Percentiles rank a stretch among this genome's conserved stretches.
Conservation (phyloP, 1,140 invertebrate species). For the Cotesia typhae region DNA sequence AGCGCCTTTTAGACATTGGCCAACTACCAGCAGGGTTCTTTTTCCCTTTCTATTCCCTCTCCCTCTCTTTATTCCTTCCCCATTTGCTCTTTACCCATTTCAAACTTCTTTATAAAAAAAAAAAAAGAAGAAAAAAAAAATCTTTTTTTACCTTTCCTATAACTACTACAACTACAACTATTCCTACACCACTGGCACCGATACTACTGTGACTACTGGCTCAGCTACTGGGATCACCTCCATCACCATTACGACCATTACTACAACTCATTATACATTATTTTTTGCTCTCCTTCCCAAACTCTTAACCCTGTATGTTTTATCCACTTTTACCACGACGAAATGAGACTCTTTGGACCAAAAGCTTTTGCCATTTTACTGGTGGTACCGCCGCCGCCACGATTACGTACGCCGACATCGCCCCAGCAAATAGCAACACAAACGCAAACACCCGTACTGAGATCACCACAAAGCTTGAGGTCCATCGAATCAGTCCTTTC, state of each 20-base stretch:
- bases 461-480: conserved; percentile 2
- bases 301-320: conserved; percentile 35
- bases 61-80: conserved; percentile 35
- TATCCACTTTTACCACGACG: conserved; percentile 21
- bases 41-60: conserved; percentile 32
- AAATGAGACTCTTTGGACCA: conserved; percentile 56
- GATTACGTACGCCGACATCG: conserved; percentile 29
- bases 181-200: neutral
- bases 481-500: conserved; percentile 2
- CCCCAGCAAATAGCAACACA: neutral
- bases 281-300: neutral
- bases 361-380: conserved; percentile 48
- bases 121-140: neutral
- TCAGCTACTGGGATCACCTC: neutral
- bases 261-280: neutral
- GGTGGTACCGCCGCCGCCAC: conserved; percentile 46
- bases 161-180: conserved; percentile 1
- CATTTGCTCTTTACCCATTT: conserved; percentile 31
- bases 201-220: neutral
- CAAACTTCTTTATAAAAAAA: conserved; percentile 2
- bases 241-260: neutral
- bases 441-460: no score
- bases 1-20: conserved; percentile 50
- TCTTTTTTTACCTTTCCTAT: conserved; percentile 7
- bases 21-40: conserved; percentile 45